Percentiles rank a stretch among this genome's conserved stretches.
Evolutionary conservation across 2,888 invertebrate genomes (phyloP).

Genomic region (Cheilosia impressa): DNA sequence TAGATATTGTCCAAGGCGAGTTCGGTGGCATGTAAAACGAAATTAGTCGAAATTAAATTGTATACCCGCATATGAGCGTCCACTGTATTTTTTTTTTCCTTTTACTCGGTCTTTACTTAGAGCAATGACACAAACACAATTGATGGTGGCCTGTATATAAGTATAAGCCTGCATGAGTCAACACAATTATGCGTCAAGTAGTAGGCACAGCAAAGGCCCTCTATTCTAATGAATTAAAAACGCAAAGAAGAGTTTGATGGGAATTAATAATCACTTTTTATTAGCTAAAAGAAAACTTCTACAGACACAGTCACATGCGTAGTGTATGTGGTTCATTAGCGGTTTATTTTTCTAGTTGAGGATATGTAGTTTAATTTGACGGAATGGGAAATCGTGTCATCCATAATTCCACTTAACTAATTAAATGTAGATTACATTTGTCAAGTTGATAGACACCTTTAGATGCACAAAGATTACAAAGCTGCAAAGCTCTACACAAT

Average conservation of each 20-base stretch:
- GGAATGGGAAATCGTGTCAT: too few species aligned
- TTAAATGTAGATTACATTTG: too few species aligned
- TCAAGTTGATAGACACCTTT: too few species aligned
- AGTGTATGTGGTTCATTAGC: conserved; percentile 5
- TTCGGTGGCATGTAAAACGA: conserved; percentile 57
- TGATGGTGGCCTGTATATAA: conserved; percentile 22
- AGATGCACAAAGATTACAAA: too few species aligned
- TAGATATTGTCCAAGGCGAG: conserved; percentile 49
- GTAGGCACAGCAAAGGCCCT: conserved; percentile 33
- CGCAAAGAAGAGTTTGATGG: conserved; percentile 43
- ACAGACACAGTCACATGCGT: neutral
- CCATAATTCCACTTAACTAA: too few species aligned
- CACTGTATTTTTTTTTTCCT: too few species aligned
- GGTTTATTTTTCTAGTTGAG: neutral
- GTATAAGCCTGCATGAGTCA: conserved; percentile 68
- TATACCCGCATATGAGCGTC: conserved; percentile 48
- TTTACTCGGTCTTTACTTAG: conserved; percentile 3
- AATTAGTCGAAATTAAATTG: conserved; percentile 69
- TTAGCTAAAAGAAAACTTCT: conserved; percentile 1
- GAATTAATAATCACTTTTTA: conserved; percentile 45
- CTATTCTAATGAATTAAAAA: conserved; percentile 65
- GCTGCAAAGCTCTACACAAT: too few species aligned
- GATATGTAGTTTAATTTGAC: too few species aligned
- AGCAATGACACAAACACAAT: conserved; percentile 68
- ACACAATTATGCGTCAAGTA: conserved; percentile 55